These are phyloP conservation scores for Dendrolimus pini DNA, from an alignment of 2,888 invertebrate genomes.

Conservation along the genomic window DNA sequence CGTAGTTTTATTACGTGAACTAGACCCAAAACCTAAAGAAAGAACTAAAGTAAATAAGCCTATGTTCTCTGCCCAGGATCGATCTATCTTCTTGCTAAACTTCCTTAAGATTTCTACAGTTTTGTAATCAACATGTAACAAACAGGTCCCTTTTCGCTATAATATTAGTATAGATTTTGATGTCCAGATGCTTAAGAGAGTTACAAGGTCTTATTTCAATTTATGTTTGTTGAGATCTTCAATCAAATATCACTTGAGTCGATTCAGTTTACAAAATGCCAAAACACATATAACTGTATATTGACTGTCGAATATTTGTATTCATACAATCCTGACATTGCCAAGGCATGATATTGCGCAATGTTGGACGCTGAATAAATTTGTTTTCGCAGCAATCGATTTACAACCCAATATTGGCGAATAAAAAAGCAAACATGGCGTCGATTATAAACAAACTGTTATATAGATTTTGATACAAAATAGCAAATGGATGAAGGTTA, in stretches of 20 bases:
- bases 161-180: no score
- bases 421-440: conserved; percentile 10
- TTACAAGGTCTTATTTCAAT: no score
- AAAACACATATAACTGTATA: background rate
- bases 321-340: background rate
- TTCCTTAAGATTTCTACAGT: no score
- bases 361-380: conserved; percentile 8
- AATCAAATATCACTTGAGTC: background rate
- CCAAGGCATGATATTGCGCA: background rate
- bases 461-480: background rate
- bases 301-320: background rate
- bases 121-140: no score
- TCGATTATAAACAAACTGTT: conserved; percentile 1
- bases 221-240: no score
- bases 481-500: background rate
- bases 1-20: no score
- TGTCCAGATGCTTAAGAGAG: no score
- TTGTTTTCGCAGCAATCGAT: conserved; percentile 1
- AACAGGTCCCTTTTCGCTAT: no score
- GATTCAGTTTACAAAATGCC: background rate
- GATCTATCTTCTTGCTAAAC: no score
- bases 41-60: no score
- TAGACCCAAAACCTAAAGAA: no score
- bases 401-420: background rate
- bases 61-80: no score